Percentiles rank a stretch among this genome's conserved stretches.
Evolutionary conservation across 2,797 vertebrate species (phyloP).

Genomic region (Columba guinea): DNA sequence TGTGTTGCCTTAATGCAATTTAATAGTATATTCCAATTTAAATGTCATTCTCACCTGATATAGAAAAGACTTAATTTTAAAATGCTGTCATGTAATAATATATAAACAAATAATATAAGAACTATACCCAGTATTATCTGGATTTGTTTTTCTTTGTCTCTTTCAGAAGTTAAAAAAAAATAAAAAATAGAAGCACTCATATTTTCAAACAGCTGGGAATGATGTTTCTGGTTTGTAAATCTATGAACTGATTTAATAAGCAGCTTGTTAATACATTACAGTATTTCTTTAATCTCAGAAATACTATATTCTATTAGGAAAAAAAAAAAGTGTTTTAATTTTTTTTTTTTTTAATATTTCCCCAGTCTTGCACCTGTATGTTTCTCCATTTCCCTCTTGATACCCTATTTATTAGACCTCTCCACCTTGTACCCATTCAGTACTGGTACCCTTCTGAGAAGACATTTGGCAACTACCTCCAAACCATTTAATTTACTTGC

Average conservation of each 20-base stretch:
- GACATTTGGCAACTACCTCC: background rate
- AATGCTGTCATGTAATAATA: background rate
- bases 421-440: background rate
- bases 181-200: background rate
- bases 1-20: background rate
- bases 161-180: background rate
- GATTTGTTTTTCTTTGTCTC: background rate
- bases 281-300: background rate
- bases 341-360: background rate
- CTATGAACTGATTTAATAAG: background rate
- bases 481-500: background rate
- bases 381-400: background rate
- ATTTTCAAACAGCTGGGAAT: background rate
- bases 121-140: background rate
- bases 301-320: no score
- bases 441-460: background rate
- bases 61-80: background rate
- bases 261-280: background rate
- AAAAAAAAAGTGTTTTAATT: no score
- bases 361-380: background rate
- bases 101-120: background rate
- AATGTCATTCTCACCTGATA: background rate
- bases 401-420: background rate
- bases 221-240: background rate
- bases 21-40: background rate